A percentile compares a stretch with the other conserved stretches of the same genome.
Conservation (phyloP, 2,797 vertebrate genomes). For the Australoheros facetus region DNA sequence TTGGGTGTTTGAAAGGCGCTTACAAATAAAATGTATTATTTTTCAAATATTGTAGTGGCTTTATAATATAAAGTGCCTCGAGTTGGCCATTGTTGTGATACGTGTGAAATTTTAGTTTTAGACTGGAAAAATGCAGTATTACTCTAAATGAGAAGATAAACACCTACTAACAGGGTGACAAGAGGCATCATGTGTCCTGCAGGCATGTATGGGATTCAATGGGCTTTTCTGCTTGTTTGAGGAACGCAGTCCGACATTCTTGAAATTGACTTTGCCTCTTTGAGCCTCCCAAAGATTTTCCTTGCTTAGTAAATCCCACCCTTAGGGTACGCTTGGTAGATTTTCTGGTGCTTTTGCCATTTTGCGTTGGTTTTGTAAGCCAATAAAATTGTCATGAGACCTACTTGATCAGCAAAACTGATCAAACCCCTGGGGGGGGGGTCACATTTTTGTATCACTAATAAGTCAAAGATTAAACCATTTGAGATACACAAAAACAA, state of each 20-base stretch:
- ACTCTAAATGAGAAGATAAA: neutral
- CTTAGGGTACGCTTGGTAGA: neutral
- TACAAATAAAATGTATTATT: neutral
- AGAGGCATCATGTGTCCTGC: neutral
- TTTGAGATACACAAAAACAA: neutral
- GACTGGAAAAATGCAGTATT: neutral
- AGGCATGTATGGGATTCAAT: too few relatives aligned
- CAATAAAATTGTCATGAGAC: neutral
- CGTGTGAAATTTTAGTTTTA: neutral
- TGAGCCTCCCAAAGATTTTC: neutral
- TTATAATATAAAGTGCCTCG: neutral
- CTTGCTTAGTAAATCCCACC: neutral
- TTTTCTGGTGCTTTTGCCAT: neutral
- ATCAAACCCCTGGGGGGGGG: too few relatives aligned
- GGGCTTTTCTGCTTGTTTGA: accelerated
- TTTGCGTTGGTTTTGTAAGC: neutral
- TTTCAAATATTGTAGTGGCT: neutral
- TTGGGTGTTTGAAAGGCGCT: too few relatives aligned
- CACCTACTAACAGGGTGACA: neutral
- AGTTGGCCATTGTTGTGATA: neutral
- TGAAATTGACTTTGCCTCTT: neutral
- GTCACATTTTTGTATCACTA: neutral
- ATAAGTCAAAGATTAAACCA: neutral
- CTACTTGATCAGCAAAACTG: neutral
- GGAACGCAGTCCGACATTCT: too few relatives aligned